A percentile compares a stretch with the other conserved stretches of the same genome.
These are phyloP conservation scores for Dinocampus coccinellae DNA, from an alignment of 2,888 invertebrate species.

Conservation along the genomic window DNA sequence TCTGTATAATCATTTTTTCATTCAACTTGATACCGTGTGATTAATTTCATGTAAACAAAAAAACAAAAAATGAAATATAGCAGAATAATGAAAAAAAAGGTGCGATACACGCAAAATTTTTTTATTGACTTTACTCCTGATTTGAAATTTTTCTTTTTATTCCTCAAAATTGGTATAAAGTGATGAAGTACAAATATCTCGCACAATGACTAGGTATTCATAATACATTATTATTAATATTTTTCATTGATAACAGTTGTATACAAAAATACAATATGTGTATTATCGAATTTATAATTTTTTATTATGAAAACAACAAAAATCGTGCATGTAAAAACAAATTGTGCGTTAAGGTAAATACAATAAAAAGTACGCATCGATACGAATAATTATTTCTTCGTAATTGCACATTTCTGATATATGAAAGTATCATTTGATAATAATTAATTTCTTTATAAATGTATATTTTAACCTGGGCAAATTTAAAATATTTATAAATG, in stretches of 20 bases:
- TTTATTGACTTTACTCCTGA: slow-evolving; percentile 54
- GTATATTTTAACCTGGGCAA: background rate
- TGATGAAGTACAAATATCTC: slow-evolving; percentile 56
- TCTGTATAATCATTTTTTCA: slow-evolving; percentile 29
- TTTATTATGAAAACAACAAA: background rate
- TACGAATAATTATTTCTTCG: background rate
- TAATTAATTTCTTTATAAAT: background rate
- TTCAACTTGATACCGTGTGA: slow-evolving; percentile 4
- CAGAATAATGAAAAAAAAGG: slow-evolving; percentile 30
- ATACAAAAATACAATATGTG: slow-evolving; percentile 66
- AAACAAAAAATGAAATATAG: slow-evolving; percentile 17
- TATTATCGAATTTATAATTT: background rate
- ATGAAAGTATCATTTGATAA: background rate
- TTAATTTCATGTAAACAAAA: background rate
- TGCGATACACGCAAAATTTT: slow-evolving; percentile 59
- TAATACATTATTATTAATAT: slow-evolving; percentile 55
- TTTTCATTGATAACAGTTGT: slow-evolving; percentile 58
- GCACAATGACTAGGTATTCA: slow-evolving; percentile 64
- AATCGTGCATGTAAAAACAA: background rate
- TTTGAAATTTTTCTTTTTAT: slow-evolving; percentile 35
- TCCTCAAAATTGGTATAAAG: slow-evolving; percentile 38
- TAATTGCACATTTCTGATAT: slow-evolving; percentile 2
- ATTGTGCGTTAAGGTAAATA: background rate
- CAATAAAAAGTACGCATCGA: background rate
- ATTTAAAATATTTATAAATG: background rate